Evolutionary conservation across 2,888 invertebrate genomes (phyloP), one percentile per base, ranked within the genome.

Genomic region (Drosophila affinis): DNA sequence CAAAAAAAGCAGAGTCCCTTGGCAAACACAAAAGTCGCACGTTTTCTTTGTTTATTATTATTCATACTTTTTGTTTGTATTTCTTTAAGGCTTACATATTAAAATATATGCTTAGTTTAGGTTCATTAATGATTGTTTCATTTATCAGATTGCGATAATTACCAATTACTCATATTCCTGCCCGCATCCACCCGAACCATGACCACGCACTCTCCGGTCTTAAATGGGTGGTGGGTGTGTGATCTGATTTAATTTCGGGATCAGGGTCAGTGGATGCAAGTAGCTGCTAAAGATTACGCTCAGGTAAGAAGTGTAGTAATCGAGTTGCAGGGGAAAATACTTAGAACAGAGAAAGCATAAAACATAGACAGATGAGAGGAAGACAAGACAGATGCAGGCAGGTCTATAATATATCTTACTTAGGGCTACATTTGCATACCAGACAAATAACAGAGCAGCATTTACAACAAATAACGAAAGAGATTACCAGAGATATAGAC

Each of bases 11-110:
- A 44, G 34, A 34, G 34, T 34, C 12, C 18, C 24, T 1, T n/a
- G 24, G 12, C 45, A 48, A 24, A 53, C n/a, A 49, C 39, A 34
- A 48, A 49, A 39, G 6, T 58, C 79, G 87, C 78, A 83, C 70
- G 77, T 80, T 80, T 78, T 73, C 70, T 75, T 82, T 78, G 62
- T 78, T 78, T 70, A 72, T 75, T 75, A 72, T 75, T 72, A 71
- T 75, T 72, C 74, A 81, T 87, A 85, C 79, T 82, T 85, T 84
- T 76, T 78, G 84, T 79, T 81, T 88, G 84, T 81, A 88, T 86
- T 87, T 83, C 81, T 88, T 88, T 88, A 86, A 88, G 87, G 85
- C 85, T 86, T 86, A 86, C 81, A 88, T 86, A 86, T 81, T 86
- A 86, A 86, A 86, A 86, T 86, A 86, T 88, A 86, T 69, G 88